Evolutionary conservation across 2,797 vertebrate genomes (phyloP), one percentile per base, ranked within the genome.

Genomic region (Schizopygopsis pylzovi): DNA sequence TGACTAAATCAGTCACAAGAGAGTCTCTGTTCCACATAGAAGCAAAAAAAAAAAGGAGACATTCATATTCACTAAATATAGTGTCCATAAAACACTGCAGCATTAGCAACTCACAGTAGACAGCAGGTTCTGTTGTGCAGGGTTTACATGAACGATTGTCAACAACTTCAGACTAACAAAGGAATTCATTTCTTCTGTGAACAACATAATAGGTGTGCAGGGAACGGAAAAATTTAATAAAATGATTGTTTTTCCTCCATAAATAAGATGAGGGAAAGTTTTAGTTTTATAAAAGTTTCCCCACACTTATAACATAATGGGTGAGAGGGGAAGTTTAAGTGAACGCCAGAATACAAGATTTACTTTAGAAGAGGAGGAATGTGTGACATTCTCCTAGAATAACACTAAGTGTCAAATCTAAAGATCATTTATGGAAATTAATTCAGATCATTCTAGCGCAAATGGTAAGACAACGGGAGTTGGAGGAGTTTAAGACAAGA

Each of bases 31-130:
- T 82, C 56, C 37, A 63, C 25, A 45, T 18, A 71, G 68, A 49
- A 73, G 54, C 6, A 25, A 70, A 59, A 45, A 43, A 49, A 39
- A 49, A 10, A 41, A 12, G 33, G 12, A 73, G 28, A 79, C 39
- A 77, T 85, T 79, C 82, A 86, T 70, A 72, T 61, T 84, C 20
- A 63, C 75, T 88, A 83, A 86, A 86, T 76, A 88, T 70, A 81
- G 49, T 39, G 41, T 72, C 65, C 65, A 84, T 86, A 73, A 83
- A 80, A 87, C 72, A 83, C 56, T 67, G 70, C 80, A 65, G 79
- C 63, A 45, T 72, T 59, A 77, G 88, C 72, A 86, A 49, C 22
- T 76, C 81, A 68, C 65, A 71, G 65, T 83, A 67, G 45, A 22
- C 49, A 47, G 68, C 76, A 59, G 47, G 49, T 45, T 45, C 41